Conservation (phyloP, 2,888 invertebrate species). For the Drosophila barbarae region DNA sequence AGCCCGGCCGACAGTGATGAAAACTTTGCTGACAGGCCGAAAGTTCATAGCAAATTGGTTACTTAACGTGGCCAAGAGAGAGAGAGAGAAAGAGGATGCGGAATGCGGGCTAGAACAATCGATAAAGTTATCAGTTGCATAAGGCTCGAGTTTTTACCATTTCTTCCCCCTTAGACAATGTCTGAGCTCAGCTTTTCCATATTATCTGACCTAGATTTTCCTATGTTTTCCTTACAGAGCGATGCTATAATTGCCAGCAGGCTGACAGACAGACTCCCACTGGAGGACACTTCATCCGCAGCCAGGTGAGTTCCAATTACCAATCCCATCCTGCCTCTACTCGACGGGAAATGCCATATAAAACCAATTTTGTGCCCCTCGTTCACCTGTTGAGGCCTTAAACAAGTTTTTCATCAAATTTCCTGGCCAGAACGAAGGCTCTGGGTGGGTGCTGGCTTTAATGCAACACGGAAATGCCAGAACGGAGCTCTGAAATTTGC, state of each 20-base stretch:
- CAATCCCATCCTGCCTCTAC: constrained; percentile 28
- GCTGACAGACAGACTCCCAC: constrained; percentile 22
- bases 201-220: constrained; percentile 41
- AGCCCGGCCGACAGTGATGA: constrained; percentile 64
- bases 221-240: constrained; percentile 47
- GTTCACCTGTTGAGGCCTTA: constrained; percentile 39
- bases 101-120: constrained; percentile 22
- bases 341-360: constrained; percentile 59
- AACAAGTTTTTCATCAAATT: constrained; percentile 62
- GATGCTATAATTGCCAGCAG: constrained; percentile 49
- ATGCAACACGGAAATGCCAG: constrained; percentile 67
- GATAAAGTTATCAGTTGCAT: constrained; percentile 21
- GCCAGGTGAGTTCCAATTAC: constrained; percentile 43
- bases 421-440: constrained; percentile 51
- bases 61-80: constrained; percentile 2
- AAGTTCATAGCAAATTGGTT: constrained; percentile 28
- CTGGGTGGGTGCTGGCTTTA: constrained; percentile 48
- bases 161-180: not conserved
- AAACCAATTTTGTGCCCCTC: constrained; percentile 56
- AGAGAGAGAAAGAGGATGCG: not conserved
- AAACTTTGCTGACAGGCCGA: constrained; percentile 65
- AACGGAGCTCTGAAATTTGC: constrained; percentile 51
- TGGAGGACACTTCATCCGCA: constrained; percentile 38
- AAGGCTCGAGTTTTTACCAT: not conserved
- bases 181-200: constrained; percentile 10